phyloP scores from a whole-genome alignment of 2,797 vertebrate genomes.

The Anguilla anguilla region DNA sequence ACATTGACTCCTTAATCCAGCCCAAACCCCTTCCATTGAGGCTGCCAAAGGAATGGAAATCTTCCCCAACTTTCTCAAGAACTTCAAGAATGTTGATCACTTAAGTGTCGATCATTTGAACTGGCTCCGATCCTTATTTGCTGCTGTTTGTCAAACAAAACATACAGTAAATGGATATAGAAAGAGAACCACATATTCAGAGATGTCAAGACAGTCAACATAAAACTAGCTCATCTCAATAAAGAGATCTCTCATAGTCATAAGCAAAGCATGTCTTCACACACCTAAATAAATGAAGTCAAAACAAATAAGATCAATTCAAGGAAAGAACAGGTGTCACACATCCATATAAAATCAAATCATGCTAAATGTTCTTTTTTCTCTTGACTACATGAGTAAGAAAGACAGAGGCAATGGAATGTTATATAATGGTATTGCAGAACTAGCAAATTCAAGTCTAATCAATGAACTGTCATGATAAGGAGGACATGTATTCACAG shows the following conservation, averaged over 20 bases:
- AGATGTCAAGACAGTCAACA: neutral
- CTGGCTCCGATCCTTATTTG: neutral
- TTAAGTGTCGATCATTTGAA: neutral
- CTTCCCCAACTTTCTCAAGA: neutral
- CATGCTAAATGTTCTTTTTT: neutral
- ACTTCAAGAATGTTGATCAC: neutral
- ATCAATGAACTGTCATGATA: neutral
- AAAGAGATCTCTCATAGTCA: neutral
- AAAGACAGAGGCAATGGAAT: neutral
- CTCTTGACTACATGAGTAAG: neutral
- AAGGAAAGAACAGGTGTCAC: neutral
- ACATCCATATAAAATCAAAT: neutral
- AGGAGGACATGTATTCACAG: neutral
- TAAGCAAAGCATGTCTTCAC: neutral
- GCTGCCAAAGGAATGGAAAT: neutral
- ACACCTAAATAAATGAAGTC: neutral
- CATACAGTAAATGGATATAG: neutral
- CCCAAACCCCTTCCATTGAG: neutral
- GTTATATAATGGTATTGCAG: neutral
- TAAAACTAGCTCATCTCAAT: neutral
- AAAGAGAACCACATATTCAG: neutral
- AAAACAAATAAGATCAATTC: neutral
- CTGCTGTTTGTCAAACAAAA: neutral
- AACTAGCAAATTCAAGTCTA: neutral
- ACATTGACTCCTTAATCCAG: neutral